A percentile compares a stretch with the other conserved stretches of the same genome.
These are phyloP conservation scores for Nyctalus aviator DNA, from an alignment of 2,797 vertebrate species.

Conservation along the genomic window DNA sequence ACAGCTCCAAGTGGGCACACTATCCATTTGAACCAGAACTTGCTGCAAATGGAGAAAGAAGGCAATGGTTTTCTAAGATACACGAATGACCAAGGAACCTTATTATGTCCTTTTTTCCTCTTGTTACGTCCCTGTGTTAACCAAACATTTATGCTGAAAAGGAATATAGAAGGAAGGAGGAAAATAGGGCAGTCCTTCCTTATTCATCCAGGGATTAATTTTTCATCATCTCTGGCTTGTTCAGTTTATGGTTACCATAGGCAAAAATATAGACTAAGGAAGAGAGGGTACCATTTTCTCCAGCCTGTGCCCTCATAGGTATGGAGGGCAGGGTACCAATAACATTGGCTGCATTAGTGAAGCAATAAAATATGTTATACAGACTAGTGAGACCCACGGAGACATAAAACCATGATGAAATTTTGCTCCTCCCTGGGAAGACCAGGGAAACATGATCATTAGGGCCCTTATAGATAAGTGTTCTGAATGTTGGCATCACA, in stretches of 20 bases:
- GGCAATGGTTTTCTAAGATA: background rate
- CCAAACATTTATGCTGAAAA: background rate
- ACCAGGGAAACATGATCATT: background rate
- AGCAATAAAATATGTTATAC: background rate
- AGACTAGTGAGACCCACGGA: background rate
- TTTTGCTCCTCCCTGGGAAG: background rate
- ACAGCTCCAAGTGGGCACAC: too few species aligned
- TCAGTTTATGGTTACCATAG: background rate
- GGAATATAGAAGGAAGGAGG: background rate
- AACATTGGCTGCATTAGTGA: background rate
- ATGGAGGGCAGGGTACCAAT: background rate
- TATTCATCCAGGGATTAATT: background rate
- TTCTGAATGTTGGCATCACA: background rate
- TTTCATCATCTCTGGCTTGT: background rate
- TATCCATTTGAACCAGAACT: background rate
- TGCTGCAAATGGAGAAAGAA: background rate
- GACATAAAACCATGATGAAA: background rate
- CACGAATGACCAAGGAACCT: background rate
- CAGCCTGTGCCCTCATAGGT: background rate
- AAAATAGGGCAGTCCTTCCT: background rate
- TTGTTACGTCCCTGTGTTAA: background rate
- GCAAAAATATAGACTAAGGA: background rate
- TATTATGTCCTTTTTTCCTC: background rate
- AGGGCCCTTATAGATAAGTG: background rate
- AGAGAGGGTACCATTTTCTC: background rate